Percentiles rank a stretch among this genome's conserved stretches.
Evolutionary conservation across 2,888 invertebrate species (phyloP).

Genomic region (Heliconius sara): DNA sequence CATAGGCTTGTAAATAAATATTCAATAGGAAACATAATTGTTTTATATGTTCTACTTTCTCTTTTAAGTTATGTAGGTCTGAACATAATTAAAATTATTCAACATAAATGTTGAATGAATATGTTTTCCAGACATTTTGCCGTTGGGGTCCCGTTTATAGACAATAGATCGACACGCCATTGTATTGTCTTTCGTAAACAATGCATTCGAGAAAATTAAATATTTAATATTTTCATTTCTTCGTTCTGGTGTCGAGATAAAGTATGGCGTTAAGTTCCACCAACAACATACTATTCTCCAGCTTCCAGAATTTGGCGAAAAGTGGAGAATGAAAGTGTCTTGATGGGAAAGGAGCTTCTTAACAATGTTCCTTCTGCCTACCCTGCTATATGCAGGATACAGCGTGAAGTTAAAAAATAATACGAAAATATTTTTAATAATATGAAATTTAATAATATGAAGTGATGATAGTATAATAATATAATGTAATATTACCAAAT

Average conservation of each 20-base stretch:
- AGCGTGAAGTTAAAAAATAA: background rate
- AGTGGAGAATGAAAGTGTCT: background rate
- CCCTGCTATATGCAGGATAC: background rate
- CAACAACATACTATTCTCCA: background rate
- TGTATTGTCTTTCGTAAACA: constrained; percentile 29
- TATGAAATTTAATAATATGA: too few relatives aligned
- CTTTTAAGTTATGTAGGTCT: background rate
- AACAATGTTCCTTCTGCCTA: background rate
- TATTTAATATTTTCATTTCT: too few relatives aligned
- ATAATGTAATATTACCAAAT: too few relatives aligned
- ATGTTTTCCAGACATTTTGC: constrained; percentile 24
- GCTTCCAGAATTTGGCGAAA: background rate
- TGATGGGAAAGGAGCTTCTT: background rate
- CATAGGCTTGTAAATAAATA: background rate
- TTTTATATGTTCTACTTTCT: background rate
- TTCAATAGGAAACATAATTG: background rate
- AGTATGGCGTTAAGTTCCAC: background rate
- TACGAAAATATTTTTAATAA: too few relatives aligned
- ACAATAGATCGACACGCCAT: constrained; percentile 41
- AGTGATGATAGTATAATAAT: too few relatives aligned
- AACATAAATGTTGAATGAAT: too few relatives aligned
- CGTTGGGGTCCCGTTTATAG: constrained; percentile 1
- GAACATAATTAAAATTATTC: constrained; percentile 18
- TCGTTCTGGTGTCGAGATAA: background rate
- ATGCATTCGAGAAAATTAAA: background rate